These are phyloP conservation scores for Drosophila santomea DNA, from an alignment of 1,140 invertebrate species.

Conservation along the genomic window DNA sequence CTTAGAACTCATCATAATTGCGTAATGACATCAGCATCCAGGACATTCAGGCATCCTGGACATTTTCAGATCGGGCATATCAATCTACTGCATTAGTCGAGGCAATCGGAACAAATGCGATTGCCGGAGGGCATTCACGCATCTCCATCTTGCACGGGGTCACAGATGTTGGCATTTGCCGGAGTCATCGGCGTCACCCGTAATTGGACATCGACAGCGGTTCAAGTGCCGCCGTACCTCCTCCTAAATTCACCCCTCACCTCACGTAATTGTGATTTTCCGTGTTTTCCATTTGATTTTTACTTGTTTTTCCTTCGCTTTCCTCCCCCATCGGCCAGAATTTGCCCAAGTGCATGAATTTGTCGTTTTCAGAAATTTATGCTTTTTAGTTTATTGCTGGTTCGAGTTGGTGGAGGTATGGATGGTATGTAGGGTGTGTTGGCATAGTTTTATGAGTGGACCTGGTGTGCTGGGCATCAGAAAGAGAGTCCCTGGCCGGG, in stretches of 20 bases:
- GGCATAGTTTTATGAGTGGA: constrained; percentile 61
- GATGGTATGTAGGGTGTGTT: constrained; percentile 17
- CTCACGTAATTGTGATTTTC: constrained; percentile 69
- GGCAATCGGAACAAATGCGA: constrained; percentile 49
- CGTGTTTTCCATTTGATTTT: constrained; percentile 77
- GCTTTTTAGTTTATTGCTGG: constrained; percentile 77
- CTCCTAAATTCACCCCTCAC: constrained; percentile 29
- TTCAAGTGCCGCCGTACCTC: constrained; percentile 22
- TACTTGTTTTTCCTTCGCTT: constrained; percentile 23
- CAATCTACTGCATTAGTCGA: constrained; percentile 62
- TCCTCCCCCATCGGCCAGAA: constrained; percentile 1
- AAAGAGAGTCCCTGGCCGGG: constrained; percentile 16
- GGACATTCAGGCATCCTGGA: constrained; percentile 14
- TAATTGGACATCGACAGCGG: constrained; percentile 70
- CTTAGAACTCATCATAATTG: constrained; percentile 11
- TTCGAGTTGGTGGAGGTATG: constrained; percentile 8
- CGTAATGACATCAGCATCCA: constrained; percentile 15
- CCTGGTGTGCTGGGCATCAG: constrained; percentile 41
- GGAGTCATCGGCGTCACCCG: constrained; percentile 58
- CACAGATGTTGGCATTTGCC: constrained; percentile 75
- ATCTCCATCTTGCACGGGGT: constrained; percentile 51
- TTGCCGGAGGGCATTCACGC: constrained; percentile 58
- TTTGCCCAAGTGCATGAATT: constrained; percentile 53
- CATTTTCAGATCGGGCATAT: constrained; percentile 39
- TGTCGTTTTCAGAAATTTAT: constrained; percentile 77